Percentiles rank a stretch among this genome's conserved stretches.
These are phyloP conservation scores for Chirona hameri DNA, from an alignment of 2,888 invertebrate genomes.

Conservation along the genomic window DNA sequence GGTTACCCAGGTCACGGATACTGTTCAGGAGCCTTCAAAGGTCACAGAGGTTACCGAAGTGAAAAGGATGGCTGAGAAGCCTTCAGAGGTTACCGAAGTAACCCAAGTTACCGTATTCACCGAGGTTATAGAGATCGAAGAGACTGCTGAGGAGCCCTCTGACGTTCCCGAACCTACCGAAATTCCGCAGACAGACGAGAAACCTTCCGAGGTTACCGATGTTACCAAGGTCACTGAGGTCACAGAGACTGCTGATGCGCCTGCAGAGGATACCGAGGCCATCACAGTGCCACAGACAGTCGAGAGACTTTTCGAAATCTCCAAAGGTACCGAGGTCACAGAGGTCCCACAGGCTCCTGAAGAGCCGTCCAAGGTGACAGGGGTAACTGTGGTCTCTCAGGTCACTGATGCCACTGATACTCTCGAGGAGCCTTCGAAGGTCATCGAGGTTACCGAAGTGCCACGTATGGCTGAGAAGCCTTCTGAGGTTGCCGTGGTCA, in stretches of 20 bases:
- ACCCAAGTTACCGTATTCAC: background rate
- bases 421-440: background rate
- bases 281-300: background rate
- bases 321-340: background rate
- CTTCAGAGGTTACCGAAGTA: background rate
- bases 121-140: background rate
- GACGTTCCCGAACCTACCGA: background rate
- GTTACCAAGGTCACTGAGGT: background rate
- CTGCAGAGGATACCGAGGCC: background rate
- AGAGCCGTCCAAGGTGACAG: background rate
- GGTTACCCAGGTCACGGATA: background rate
- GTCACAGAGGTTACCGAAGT: background rate
- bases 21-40: background rate
- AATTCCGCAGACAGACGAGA: background rate
- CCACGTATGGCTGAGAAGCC: background rate
- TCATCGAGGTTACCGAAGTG: background rate
- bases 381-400: background rate
- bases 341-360: background rate
- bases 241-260: background rate
- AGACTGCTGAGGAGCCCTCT: background rate
- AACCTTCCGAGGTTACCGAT: background rate
- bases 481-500: background rate
- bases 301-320: background rate
- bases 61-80: background rate
- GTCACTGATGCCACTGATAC: background rate